phyloP scores from a whole-genome alignment of 2,797 vertebrate species.

The Smutsia gigantea region DNA sequence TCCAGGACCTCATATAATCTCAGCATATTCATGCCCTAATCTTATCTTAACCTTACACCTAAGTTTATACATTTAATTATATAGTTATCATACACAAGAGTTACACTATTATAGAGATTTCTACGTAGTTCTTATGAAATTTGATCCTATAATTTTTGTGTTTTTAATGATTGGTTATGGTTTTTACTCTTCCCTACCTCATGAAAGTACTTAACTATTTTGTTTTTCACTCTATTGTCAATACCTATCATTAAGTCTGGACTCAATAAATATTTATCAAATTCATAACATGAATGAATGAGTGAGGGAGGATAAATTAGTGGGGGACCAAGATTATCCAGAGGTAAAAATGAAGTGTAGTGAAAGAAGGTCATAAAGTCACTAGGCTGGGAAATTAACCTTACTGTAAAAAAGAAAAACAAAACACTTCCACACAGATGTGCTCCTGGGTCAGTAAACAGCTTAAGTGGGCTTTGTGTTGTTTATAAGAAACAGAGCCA shows the following conservation, averaged over 20 bases:
- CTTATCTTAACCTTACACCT: background rate
- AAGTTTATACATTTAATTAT: background rate
- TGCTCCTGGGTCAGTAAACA: constrained; percentile 68
- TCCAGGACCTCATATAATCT: background rate
- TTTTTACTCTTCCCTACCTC: background rate
- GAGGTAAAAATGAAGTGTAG: background rate
- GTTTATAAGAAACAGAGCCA: constrained; percentile 70
- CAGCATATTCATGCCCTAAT: background rate
- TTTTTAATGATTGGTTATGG: background rate
- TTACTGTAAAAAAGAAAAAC: constrained; percentile 57
- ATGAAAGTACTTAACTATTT: background rate
- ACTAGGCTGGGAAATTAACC: constrained; percentile 65
- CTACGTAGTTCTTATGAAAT: background rate
- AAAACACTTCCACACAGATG: constrained; percentile 61
- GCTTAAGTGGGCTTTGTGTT: constrained; percentile 70
- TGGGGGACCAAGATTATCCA: background rate
- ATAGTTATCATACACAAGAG: background rate
- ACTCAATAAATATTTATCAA: background rate
- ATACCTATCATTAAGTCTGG: background rate
- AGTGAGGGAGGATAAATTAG: background rate
- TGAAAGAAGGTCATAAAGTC: constrained; percentile 9
- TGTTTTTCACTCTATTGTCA: background rate
- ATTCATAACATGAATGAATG: background rate
- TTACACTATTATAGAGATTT: background rate
- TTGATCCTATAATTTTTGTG: background rate